phyloP scores from a whole-genome alignment of 2,797 vertebrate genomes.

The Synaphobranchus kaupii region DNA sequence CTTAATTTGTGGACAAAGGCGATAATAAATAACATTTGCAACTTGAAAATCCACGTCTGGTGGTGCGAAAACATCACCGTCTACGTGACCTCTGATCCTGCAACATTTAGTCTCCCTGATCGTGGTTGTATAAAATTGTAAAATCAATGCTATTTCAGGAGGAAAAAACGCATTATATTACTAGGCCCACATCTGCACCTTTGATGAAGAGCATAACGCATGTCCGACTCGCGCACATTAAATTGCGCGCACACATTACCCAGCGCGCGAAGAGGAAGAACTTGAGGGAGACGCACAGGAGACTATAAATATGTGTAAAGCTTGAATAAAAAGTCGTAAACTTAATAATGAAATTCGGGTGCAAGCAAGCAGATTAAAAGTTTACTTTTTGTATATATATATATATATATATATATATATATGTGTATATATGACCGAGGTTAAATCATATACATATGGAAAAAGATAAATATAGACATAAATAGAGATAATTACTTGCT shows the following conservation, averaged over 20 bases:
- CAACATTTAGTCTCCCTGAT: neutral
- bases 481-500: constrained; percentile 14
- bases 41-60: neutral
- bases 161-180: neutral
- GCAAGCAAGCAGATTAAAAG: neutral
- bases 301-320: neutral
- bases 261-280: neutral
- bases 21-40: neutral
- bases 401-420: constrained; percentile 35
- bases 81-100: neutral
- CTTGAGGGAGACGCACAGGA: neutral
- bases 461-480: constrained; percentile 26
- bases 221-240: neutral
- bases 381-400: neutral
- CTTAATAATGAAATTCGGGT: neutral
- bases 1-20: neutral
- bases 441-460: constrained; percentile 22
- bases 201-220: neutral
- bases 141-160: neutral
- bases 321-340: neutral
- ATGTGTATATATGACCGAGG: constrained; percentile 30
- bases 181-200: neutral
- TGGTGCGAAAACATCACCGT: neutral
- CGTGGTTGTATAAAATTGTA: neutral
- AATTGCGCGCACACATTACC: neutral